These are phyloP conservation scores for Myocastor coypus DNA, from an alignment of 2,113 vertebrate genomes.

Conservation along the genomic window DNA sequence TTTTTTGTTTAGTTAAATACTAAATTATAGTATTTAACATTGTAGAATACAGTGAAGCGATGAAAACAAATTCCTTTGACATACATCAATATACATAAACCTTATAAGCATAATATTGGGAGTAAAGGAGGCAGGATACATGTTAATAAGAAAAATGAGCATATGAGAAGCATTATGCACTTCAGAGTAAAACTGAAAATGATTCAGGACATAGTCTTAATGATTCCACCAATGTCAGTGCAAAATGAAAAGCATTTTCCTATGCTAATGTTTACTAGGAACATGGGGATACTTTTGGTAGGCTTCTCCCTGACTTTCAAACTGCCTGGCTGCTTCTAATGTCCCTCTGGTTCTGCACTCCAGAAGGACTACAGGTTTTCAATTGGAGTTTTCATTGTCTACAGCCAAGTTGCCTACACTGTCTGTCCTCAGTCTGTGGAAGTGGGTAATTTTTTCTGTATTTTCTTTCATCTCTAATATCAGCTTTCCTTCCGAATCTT, in stretches of 20 bases:
- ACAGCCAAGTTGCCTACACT: not conserved
- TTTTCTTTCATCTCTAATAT: not conserved
- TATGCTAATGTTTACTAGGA: not conserved
- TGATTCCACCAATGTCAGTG: not conserved
- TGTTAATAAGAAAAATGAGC: constrained; percentile 11
- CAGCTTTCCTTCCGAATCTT: not conserved
- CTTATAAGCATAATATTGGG: not conserved
- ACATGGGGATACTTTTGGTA: not conserved
- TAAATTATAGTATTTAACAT: not conserved
- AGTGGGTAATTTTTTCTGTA: not conserved
- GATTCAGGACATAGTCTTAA: not conserved
- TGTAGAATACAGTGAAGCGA: not conserved
- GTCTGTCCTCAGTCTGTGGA: not conserved
- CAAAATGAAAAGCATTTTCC: constrained; percentile 23
- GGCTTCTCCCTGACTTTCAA: not conserved
- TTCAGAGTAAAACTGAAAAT: not conserved
- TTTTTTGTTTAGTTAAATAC: too few species aligned
- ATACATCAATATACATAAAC: not conserved
- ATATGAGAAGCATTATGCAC: not conserved
- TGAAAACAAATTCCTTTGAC: not conserved
- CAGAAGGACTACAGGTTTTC: constrained; percentile 15
- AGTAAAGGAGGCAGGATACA: not conserved
- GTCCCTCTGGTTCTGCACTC: not conserved
- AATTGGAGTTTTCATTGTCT: not conserved
- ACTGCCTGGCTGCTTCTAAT: not conserved